A percentile compares a stretch with the other conserved stretches of the same genome.
These are phyloP conservation scores for Pararge aegeria DNA, from an alignment of 1,140 invertebrate species.

Conservation along the genomic window DNA sequence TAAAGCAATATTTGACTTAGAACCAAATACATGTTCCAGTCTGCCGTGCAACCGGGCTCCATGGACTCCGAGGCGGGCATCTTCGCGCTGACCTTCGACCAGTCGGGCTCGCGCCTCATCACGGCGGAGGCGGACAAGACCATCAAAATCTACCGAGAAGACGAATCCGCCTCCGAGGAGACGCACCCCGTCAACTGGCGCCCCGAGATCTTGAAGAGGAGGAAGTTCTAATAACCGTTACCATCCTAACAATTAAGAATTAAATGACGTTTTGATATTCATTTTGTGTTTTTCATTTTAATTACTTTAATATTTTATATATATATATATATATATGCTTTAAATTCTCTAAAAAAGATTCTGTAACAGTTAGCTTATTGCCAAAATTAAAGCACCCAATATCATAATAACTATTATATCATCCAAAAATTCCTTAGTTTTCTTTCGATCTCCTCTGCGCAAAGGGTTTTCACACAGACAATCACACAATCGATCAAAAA, in stretches of 20 bases:
- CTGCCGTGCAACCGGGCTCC: slow-evolving; percentile 98
- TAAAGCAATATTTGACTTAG: no score
- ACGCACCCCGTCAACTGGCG: slow-evolving; percentile 98
- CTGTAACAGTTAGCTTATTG: no score
- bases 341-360: no score
- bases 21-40: slow-evolving; percentile 76
- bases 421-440: no score
- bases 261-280: slow-evolving; percentile 28
- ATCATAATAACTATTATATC: no score
- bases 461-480: no score
- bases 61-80: slow-evolving; percentile 99
- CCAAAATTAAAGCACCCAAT: no score
- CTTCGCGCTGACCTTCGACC: slow-evolving; percentile 97
- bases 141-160: slow-evolving; percentile 99
- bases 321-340: no score
- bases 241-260: slow-evolving; percentile 21
- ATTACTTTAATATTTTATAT: no score
- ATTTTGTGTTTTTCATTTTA: slow-evolving; percentile 2
- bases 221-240: slow-evolving; percentile 85
- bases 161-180: slow-evolving; percentile 97
- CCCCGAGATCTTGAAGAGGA: slow-evolving; percentile 95
- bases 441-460: no score
- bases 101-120: slow-evolving; percentile 94
- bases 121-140: slow-evolving; percentile 99
- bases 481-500: no score